These are phyloP conservation scores for Ophthalmotilapia sp. DNA, from an alignment of 2,113 vertebrate genomes.

Conservation along the genomic window DNA sequence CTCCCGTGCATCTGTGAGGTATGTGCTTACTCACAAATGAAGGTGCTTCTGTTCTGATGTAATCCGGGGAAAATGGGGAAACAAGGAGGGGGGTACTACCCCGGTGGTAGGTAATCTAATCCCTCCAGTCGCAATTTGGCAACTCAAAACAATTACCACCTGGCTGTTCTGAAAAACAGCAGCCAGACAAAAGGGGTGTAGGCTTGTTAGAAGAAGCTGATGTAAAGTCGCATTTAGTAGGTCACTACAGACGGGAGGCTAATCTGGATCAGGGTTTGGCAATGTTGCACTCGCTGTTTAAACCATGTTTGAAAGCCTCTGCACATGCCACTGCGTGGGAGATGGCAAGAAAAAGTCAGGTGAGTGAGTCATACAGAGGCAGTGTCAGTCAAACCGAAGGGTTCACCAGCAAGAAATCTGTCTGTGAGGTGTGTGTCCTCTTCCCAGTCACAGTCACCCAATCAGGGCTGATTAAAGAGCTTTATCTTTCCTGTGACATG, in stretches of 20 bases:
- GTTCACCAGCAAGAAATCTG: conserved; percentile 22
- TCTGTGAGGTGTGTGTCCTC: neutral
- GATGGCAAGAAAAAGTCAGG: neutral
- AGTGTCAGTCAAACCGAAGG: conserved; percentile 35
- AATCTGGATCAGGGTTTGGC: conserved; percentile 42
- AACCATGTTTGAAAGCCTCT: neutral
- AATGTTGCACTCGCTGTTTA: neutral
- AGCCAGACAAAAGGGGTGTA: conserved; percentile 8
- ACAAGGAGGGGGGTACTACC: conserved; percentile 1
- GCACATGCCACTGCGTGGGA: conserved; percentile 3
- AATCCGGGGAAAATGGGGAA: conserved; percentile 50
- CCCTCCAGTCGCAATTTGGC: conserved; percentile 42
- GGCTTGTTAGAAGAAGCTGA: neutral
- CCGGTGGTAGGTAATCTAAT: conserved; percentile 66
- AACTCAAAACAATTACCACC: conserved; percentile 54
- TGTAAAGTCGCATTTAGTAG: conserved; percentile 21
- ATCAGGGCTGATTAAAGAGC: conserved; percentile 17
- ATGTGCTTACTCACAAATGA: conserved; percentile 64
- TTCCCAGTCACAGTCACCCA: conserved; percentile 6
- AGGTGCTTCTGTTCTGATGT: conserved; percentile 63
- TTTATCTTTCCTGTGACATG: conserved; percentile 20
- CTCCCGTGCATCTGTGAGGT: conserved; percentile 48
- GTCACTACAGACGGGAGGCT: neutral
- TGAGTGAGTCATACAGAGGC: conserved; percentile 45
- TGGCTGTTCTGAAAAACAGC: conserved; percentile 3